Conservation (phyloP, 2,113 vertebrate genomes). For the Peromyscus polionotus region DNA sequence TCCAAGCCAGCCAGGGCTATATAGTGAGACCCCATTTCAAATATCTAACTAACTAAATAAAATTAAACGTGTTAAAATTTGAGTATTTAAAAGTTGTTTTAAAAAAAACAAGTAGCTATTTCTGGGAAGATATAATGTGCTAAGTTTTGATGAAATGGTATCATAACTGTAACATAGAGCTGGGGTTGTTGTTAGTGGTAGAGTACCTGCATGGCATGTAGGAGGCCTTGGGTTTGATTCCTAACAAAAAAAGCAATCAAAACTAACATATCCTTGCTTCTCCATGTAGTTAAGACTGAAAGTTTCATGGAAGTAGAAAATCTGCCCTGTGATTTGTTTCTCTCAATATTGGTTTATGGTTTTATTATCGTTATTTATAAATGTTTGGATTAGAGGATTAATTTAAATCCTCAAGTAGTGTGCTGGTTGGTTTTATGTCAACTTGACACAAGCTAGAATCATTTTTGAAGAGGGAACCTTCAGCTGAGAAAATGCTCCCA, state of each 20-base stretch:
- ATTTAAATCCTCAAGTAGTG: neutral
- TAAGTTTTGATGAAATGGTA: neutral
- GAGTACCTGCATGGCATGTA: neutral
- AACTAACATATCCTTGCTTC: neutral
- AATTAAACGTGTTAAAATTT: conserved; percentile 12
- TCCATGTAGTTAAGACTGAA: conserved; percentile 31
- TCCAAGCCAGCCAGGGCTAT: neutral
- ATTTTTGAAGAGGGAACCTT: neutral
- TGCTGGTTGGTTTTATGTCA: neutral
- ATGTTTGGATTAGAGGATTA: conserved; percentile 40
- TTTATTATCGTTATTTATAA: conserved; percentile 51
- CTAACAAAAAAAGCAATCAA: neutral
- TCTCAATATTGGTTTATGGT: conserved; percentile 18
- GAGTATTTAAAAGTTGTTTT: conserved; percentile 50
- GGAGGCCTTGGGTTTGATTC: neutral
- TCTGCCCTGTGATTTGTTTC: conserved; percentile 14
- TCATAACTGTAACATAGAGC: neutral
- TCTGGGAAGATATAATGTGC: conserved; percentile 28
- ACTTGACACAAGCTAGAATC: neutral
- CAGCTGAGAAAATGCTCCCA: neutral
- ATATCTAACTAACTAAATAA: neutral
- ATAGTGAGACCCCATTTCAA: neutral
- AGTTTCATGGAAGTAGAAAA: conserved; percentile 19
- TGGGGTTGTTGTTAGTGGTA: neutral
- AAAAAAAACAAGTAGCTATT: conserved; percentile 15